Percentiles rank a stretch among this genome's conserved stretches.
phyloP scores from a whole-genome alignment of 2,113 vertebrate genomes.

The Oncorhynchus tshawytscha region DNA sequence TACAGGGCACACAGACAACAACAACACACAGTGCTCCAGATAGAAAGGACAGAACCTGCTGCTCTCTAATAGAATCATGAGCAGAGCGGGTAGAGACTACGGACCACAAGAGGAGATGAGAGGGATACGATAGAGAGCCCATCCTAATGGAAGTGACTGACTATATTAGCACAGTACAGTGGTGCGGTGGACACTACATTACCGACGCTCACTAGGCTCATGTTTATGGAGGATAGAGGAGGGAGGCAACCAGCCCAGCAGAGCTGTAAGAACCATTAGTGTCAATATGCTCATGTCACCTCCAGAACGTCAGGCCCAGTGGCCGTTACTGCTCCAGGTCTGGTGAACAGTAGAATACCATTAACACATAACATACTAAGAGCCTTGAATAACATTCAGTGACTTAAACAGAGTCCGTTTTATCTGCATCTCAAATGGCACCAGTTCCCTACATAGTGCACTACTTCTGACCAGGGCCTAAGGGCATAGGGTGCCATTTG shows the following conservation, averaged over 20 bases:
- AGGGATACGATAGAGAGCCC: background rate
- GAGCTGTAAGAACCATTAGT: conserved; percentile 17
- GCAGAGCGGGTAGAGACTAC: background rate
- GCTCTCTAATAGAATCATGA: conserved; percentile 24
- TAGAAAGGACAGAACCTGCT: no score
- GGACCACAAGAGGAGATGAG: background rate
- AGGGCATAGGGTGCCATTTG: no score
- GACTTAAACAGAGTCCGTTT: conserved; percentile 3
- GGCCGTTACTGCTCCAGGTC: background rate
- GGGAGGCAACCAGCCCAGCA: background rate
- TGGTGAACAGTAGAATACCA: background rate
- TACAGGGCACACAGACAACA: background rate
- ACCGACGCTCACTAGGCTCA: conserved; percentile 2
- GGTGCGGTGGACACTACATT: background rate
- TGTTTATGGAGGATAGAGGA: conserved; percentile 22
- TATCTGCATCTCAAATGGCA: background rate
- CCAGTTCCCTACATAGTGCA: no score
- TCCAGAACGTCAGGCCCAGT: background rate
- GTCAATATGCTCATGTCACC: conserved; percentile 26
- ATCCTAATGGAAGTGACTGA: conserved; percentile 17
- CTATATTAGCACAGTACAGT: conserved; percentile 1
- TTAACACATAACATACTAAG: background rate
- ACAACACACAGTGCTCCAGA: background rate
- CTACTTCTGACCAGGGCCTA: no score
- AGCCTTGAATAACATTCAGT: background rate